These are phyloP conservation scores for Isoperla grammatica DNA, from an alignment of 2,888 invertebrate genomes.

Conservation along the genomic window DNA sequence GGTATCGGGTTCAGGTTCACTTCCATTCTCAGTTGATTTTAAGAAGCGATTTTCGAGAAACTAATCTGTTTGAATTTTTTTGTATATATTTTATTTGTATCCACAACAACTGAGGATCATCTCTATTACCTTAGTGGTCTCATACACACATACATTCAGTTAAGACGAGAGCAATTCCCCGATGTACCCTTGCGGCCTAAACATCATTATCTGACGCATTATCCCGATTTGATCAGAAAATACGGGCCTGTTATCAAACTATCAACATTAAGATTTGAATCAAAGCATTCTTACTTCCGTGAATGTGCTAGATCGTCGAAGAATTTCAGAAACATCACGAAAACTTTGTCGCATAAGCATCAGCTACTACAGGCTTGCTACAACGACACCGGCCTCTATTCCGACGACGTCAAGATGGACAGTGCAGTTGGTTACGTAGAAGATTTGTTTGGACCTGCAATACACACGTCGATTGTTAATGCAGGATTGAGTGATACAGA, in stretches of 20 bases:
- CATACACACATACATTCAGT: slow-evolving; percentile 28
- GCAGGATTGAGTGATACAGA: too few relatives aligned
- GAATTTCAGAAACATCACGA: slow-evolving; percentile 20
- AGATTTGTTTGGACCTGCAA: too few relatives aligned
- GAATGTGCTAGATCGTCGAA: slow-evolving; percentile 17
- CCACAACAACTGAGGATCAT: too few relatives aligned
- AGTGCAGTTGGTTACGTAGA: too few relatives aligned
- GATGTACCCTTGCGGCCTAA: slow-evolving; percentile 29
- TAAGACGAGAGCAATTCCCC: slow-evolving; percentile 26
- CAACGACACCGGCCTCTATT: too few relatives aligned
- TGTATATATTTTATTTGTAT: too few relatives aligned
- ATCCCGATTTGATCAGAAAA: slow-evolving; percentile 26
- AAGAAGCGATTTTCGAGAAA: too few relatives aligned
- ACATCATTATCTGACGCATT: slow-evolving; percentile 31
- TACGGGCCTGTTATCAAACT: slow-evolving; percentile 32
- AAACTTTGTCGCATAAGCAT: slow-evolving; percentile 4
- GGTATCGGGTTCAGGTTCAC: too few relatives aligned
- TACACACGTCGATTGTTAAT: too few relatives aligned
- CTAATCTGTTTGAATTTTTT: too few relatives aligned
- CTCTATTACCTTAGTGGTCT: background rate
- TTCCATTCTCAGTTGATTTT: too few relatives aligned
- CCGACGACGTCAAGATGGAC: too few relatives aligned
- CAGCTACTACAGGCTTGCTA: background rate
- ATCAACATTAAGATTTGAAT: slow-evolving; percentile 29
- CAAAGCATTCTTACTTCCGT: slow-evolving; percentile 22